Evolutionary conservation across 2,888 invertebrate genomes (phyloP).

Genomic region (Kuschelorhynchus macadamiae): DNA sequence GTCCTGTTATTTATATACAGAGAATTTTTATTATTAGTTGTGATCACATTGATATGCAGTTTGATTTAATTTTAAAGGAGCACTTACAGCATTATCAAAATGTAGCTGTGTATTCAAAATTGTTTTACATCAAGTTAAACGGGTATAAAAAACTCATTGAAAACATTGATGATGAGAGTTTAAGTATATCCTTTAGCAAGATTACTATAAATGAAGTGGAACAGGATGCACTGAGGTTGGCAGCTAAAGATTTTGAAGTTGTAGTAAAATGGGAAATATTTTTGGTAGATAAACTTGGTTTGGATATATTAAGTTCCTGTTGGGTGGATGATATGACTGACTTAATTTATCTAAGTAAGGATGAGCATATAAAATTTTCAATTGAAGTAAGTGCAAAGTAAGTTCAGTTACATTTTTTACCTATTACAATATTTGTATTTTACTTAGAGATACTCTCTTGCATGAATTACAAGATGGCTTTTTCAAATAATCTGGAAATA

Average conservation of each 20-base stretch:
- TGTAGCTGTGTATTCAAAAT: constrained; percentile 24
- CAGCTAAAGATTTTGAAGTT: constrained; percentile 23
- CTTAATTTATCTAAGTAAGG: constrained; percentile 38
- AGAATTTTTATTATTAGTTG: constrained; percentile 53
- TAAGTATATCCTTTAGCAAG: constrained; percentile 19
- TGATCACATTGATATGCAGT: constrained; percentile 30
- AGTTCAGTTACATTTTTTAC: not conserved
- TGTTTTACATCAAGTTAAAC: constrained; percentile 30
- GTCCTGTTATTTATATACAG: constrained; percentile 52
- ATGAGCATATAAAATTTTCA: constrained; percentile 38
- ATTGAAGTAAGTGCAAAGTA: constrained; percentile 41
- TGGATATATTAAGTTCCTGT: constrained; percentile 14
- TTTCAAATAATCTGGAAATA: too few relatives aligned
- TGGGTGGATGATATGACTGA: constrained; percentile 29
- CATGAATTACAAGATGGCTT: too few relatives aligned
- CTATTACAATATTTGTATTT: too few relatives aligned
- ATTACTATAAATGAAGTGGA: not conserved
- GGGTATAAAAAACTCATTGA: constrained; percentile 18
- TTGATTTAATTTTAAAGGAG: constrained; percentile 25
- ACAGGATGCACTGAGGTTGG: constrained; percentile 1
- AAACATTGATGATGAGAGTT: constrained; percentile 11
- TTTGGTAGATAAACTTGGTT: constrained; percentile 23
- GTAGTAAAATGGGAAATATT: constrained; percentile 31
- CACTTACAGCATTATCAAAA: constrained; percentile 33
- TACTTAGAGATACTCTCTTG: too few relatives aligned